Base-by-base conservation (phyloP, 2,888 invertebrate species). In the Apoda limacodes region DNA sequence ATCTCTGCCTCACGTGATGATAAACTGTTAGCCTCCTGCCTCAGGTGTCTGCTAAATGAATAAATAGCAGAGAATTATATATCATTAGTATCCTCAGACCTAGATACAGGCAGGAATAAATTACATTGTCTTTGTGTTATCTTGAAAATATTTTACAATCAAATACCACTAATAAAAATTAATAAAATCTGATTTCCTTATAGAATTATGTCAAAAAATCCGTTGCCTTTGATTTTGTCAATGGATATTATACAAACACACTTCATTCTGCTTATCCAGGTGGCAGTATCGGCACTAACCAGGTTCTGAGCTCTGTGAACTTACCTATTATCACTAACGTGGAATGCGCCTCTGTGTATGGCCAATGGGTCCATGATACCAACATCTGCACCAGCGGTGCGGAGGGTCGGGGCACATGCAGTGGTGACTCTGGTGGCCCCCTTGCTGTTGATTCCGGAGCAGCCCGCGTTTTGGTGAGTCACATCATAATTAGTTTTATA, bases 351-450 rank as follows among this genome's bases (percentile, higher is more conserved):
- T 22, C 25, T 0, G 36, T 52, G 0, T 69, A 42, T 30, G 57
- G 57, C 0, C 2, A 22, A 1, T 45, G 42, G 14, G 48, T 61
- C 0, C 55, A 49, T 3, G 20, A 7, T 19, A 34, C 38, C 17
- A 64, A 59, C 40, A 48, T 70, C 20, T 69, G 67, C 48, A 63
- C 65, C 32, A 64, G 63, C 37, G 63, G 65, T 0, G 50, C 29
- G 0, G 55, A 55, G 5, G 60, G 60, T 3, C 39, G 25, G 1
- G 52, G 62, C 10, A 61, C 62, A 1, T 69, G 71, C 52, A 25
- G 39, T 2, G 53, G 52, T 1, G 53, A 52, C 34, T 53, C 55
- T 10, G 52, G 53, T 19, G 52, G 53, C n/a, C 53, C 53, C 1
- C 43, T 55, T 3, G 37, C 35, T 5, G 35, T 45, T 3, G 15